These are phyloP conservation scores for Iguana delicatissima DNA, from an alignment of 2,797 vertebrate genomes.

Conservation along the genomic window DNA sequence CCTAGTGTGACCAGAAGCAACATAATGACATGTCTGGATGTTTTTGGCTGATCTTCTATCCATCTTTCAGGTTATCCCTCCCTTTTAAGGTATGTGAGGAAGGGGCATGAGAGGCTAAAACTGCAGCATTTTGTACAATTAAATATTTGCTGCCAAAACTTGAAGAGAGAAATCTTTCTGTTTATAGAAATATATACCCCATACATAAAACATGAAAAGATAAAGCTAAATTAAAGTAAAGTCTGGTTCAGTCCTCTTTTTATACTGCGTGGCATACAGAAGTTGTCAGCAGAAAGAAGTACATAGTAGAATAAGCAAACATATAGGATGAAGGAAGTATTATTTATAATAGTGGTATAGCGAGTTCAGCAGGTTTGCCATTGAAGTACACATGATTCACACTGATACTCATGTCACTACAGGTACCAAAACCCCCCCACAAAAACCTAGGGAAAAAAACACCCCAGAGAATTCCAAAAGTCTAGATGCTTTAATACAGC, in stretches of 20 bases:
- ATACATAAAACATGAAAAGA: background rate
- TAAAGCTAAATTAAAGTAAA: background rate
- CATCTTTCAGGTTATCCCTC: no score
- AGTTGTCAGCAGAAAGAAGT: background rate
- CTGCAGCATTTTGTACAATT: no score
- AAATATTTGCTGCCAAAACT: background rate
- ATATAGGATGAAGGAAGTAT: background rate
- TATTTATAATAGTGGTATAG: conserved; percentile 26
- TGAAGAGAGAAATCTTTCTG: background rate
- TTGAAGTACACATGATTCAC: conserved; percentile 18
- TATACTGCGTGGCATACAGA: background rate
- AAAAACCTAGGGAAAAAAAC: conserved; percentile 4
- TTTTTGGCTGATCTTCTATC: no score
- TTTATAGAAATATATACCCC: background rate
- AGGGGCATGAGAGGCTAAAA: no score
- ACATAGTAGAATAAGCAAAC: background rate
- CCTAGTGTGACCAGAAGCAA: no score
- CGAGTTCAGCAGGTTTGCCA: conserved; percentile 35
- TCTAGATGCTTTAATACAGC: background rate
- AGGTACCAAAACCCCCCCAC: background rate
- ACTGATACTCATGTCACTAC: conserved; percentile 8
- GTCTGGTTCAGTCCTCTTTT: background rate
- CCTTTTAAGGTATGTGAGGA: no score
- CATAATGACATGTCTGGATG: no score
- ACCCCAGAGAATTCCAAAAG: background rate